Evolutionary conservation across 2,888 invertebrate genomes (phyloP).

Genomic region (Tuberolachnus salignus): DNA sequence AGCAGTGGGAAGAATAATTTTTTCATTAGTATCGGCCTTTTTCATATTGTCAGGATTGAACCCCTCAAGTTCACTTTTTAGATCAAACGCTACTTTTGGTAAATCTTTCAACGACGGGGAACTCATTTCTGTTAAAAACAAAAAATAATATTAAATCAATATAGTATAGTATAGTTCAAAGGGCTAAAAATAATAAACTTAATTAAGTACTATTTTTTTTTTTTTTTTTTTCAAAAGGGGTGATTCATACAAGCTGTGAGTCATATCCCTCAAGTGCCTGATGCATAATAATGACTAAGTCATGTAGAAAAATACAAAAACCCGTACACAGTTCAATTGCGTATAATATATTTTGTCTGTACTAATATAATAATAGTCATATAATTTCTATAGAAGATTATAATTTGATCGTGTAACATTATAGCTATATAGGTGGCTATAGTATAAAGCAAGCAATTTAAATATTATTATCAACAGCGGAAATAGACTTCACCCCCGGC

Average conservation of each 20-base stretch:
- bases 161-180: background rate
- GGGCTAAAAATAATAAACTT: background rate
- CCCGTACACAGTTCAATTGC: background rate
- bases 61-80: conserved; percentile 88
- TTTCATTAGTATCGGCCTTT: conserved; percentile 88
- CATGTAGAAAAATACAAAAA: background rate
- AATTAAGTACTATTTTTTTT: conserved; percentile 9
- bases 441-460: background rate
- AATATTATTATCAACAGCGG: background rate
- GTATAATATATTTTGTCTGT: background rate
- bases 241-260: conserved; percentile 26
- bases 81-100: conserved; percentile 85
- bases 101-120: conserved; percentile 85
- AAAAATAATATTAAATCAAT: conserved; percentile 11
- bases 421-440: background rate
- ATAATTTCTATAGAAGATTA: background rate
- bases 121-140: conserved; percentile 60
- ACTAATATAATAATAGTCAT: background rate
- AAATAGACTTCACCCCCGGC: conserved; percentile 16
- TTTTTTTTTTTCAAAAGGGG: conserved; percentile 14
- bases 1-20: conserved; percentile 89
- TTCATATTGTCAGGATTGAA: conserved; percentile 88
- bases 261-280: conserved; percentile 9
- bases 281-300: background rate
- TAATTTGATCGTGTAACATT: background rate